Evolutionary conservation across 2,797 vertebrate genomes (phyloP), one percentile per base, ranked within the genome.

Genomic region (Artibeus jamaicensis): DNA sequence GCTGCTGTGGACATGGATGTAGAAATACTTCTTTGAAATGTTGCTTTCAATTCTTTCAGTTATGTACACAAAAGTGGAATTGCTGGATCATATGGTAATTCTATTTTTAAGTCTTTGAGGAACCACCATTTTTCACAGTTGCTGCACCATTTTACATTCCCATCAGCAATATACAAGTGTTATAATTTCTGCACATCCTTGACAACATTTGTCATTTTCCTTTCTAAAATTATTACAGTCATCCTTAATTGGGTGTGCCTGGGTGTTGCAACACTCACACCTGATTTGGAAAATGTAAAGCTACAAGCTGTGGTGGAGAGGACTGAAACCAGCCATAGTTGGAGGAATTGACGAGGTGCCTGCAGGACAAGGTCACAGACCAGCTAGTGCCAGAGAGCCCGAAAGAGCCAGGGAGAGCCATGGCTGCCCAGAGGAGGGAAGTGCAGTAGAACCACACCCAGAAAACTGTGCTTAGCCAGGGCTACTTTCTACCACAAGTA

Each of bases 401-500:
- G 0, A 82, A 85, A 93, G 78, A 79, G n/a, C 34, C 74, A 44
- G 44, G 0, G 6, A 59, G 83, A 76, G 44, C n/a, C 90, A 44
- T 12, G 46, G 76, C 53, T 42, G 44, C 57, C 19, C 48, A 32
- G 91, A 97, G 68, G 93, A 89, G 86, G 97, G 97, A 98, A 97
- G 95, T 93, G 21, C 16, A 26, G 1, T 0, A 19, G 92, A 68
- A n/a, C 94, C 97, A 96, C 96, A 94, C 95, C 95, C 96, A 95
- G 67, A 92, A 88, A 83, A 73, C 92, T 74, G 77, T 70, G 85
- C 70, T 82, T 53, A 9, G 55, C 73, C 14, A 46, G 89, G 74
- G 42, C 82, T 65, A 71, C 93, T 93, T 93, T 95, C 93, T 70
- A 96, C 97, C 97, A 91, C 97, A 97, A 95, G 79, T 71, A 96